Percentiles rank a stretch among this genome's conserved stretches.
Conservation (phyloP, 2,797 vertebrate genomes). For the Etheostoma perlongum region DNA sequence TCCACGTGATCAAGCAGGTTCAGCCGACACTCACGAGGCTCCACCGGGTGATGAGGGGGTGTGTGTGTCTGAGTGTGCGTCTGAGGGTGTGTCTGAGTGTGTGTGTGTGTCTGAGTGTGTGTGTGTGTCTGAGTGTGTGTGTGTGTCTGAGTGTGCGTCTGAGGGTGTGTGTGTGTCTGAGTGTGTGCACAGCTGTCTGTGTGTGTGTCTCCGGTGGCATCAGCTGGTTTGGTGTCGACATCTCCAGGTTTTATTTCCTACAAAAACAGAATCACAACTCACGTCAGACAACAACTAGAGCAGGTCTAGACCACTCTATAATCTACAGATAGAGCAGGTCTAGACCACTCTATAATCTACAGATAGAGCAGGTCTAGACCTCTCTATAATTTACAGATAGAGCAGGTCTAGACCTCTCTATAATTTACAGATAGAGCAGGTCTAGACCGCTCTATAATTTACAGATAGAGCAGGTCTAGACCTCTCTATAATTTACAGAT, state of each 20-base stretch:
- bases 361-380: no score
- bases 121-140: not conserved
- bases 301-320: no score
- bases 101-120: constrained; percentile 19
- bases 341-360: no score
- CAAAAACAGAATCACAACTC: not conserved
- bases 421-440: no score
- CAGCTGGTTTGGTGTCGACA: constrained; percentile 74
- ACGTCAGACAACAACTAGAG: no score
- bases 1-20: constrained; percentile 95
- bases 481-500: no score
- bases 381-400: no score
- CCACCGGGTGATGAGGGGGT: constrained; percentile 14
- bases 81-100: constrained; percentile 5
- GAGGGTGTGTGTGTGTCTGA: not conserved
- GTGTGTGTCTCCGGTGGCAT: constrained; percentile 40
- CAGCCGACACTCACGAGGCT: constrained; percentile 89
- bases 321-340: no score
- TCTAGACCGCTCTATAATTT: no score
- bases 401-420: no score
- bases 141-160: not conserved
- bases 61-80: not conserved
- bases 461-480: no score
- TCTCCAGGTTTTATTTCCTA: constrained; percentile 74
- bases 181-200: not conserved